These are phyloP conservation scores for Aphis gossypii DNA, from an alignment of 1,140 invertebrate genomes.

Conservation along the genomic window DNA sequence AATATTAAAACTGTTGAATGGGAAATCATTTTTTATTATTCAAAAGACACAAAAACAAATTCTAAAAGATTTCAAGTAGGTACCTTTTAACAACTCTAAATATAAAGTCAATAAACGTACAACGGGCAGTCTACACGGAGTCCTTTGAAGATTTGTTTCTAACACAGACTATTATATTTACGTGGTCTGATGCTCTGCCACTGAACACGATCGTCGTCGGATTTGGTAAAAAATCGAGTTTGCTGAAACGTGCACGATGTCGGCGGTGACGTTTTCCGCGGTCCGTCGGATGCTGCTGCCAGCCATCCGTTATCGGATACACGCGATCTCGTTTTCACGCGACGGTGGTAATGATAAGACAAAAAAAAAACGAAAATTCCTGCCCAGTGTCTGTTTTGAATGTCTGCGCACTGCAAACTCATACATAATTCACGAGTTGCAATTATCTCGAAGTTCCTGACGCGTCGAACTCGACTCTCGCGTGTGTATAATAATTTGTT, in stretches of 20 bases:
- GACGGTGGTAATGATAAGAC: background rate
- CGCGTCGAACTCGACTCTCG: background rate
- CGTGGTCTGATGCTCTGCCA: background rate
- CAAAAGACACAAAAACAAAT: too few relatives aligned
- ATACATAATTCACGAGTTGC: constrained; percentile 14
- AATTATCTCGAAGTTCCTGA: background rate
- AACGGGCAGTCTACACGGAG: too few relatives aligned
- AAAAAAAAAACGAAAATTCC: background rate
- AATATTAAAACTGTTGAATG: too few relatives aligned
- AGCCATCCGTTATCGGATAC: background rate
- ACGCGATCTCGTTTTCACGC: background rate
- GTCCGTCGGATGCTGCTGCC: background rate
- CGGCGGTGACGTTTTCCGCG: constrained; percentile 1
- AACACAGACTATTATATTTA: too few relatives aligned
- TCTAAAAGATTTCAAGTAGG: too few relatives aligned
- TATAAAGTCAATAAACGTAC: too few relatives aligned
- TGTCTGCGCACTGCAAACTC: background rate
- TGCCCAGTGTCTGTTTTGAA: constrained; percentile 1
- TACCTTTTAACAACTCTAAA: too few relatives aligned
- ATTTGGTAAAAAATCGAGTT: background rate
- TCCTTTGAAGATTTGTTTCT: background rate
- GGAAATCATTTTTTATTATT: too few relatives aligned
- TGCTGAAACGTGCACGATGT: background rate
- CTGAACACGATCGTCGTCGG: background rate
- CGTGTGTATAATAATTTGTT: background rate